Percentiles rank a stretch among this genome's conserved stretches.
Evolutionary conservation across 2,888 invertebrate genomes (phyloP).

Genomic region (Phania funesta): DNA sequence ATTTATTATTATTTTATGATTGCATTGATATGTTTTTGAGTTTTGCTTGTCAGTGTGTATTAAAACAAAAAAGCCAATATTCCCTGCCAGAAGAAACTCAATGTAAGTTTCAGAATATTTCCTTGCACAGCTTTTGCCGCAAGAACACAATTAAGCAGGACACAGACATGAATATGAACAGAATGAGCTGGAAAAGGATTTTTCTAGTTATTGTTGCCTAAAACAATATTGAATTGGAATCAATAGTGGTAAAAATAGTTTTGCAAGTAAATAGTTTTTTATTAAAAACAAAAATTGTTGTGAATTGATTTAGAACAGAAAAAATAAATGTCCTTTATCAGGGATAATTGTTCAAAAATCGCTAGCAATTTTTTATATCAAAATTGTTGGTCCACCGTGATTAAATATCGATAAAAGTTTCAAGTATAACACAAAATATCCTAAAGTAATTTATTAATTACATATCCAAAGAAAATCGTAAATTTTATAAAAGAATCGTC

Average conservation of each 20-base stretch:
- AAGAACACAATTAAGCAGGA: conserved; percentile 15
- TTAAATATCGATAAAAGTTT: no score
- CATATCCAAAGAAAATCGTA: no score
- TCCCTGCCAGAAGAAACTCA: not conserved
- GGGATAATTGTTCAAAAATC: no score
- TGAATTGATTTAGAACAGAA: not conserved
- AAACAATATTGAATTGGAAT: conserved; percentile 21
- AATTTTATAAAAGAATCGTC: no score
- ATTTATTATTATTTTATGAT: not conserved
- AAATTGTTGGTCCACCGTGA: no score
- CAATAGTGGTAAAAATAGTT: conserved; percentile 2
- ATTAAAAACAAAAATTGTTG: not conserved
- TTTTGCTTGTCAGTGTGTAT: not conserved
- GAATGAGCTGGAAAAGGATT: not conserved
- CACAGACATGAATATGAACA: conserved; percentile 1
- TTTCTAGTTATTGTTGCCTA: not conserved
- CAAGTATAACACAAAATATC: no score
- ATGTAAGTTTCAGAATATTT: not conserved
- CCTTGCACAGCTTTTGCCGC: not conserved
- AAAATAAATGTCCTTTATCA: not conserved
- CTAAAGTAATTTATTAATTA: no score
- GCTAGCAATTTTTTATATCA: no score
- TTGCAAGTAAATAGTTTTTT: not conserved
- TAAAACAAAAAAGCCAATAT: not conserved
- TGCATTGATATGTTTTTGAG: not conserved